Conservation (phyloP, 2,888 invertebrate species). For the Stenolophus ochropezus region DNA sequence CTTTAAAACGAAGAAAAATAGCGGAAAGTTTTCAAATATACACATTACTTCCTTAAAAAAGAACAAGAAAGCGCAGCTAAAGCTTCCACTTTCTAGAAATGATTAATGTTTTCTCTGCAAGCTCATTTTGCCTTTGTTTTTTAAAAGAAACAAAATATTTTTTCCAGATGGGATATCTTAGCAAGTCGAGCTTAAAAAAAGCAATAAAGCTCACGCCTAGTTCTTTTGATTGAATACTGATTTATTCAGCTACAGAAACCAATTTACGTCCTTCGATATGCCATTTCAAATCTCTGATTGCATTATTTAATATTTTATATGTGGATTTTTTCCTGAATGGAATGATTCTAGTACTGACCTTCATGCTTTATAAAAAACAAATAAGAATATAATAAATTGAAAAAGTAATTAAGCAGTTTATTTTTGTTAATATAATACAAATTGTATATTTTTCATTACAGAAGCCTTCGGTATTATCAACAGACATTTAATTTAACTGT, state of each 20-base stretch:
- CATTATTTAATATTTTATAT: slow-evolving; percentile 9
- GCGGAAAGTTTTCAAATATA: slow-evolving; percentile 44
- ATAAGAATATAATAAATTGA: not conserved
- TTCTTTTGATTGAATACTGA: slow-evolving; percentile 42
- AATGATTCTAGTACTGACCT: not conserved
- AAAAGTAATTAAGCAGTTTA: not conserved
- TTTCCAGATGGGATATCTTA: slow-evolving; percentile 25
- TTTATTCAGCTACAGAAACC: slow-evolving; percentile 20
- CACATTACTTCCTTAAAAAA: slow-evolving; percentile 42
- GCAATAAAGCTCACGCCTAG: slow-evolving; percentile 32
- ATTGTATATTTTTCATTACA: not conserved
- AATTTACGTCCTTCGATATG: slow-evolving; percentile 9
- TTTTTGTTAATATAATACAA: not conserved
- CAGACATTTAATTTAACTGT: no score
- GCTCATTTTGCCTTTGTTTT: slow-evolving; percentile 41
- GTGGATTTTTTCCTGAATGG: not conserved
- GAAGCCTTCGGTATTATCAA: no score
- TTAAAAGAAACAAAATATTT: slow-evolving; percentile 47
- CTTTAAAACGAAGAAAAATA: slow-evolving; percentile 40
- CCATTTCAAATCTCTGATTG: slow-evolving; percentile 18
- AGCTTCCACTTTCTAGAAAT: slow-evolving; percentile 54
- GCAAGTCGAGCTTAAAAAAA: slow-evolving; percentile 11
- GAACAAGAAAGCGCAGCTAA: slow-evolving; percentile 25
- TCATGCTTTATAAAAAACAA: not conserved
- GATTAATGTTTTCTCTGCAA: slow-evolving; percentile 52